Evolutionary conservation across 2,888 invertebrate genomes (phyloP), one percentile per base, ranked within the genome.

Genomic region (Hesperia comma): DNA sequence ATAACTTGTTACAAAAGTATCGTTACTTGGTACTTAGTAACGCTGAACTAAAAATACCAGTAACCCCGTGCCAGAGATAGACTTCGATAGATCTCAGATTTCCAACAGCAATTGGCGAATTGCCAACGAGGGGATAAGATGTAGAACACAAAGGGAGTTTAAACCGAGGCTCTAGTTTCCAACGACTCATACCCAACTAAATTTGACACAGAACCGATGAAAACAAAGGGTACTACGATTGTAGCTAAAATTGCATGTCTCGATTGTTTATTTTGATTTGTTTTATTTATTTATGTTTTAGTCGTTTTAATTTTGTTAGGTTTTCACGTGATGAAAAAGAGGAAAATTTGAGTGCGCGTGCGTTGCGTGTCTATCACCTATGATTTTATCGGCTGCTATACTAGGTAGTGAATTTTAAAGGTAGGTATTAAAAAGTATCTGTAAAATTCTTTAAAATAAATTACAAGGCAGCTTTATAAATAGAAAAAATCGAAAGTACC

Each of bases 111-210:
- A 53, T 60, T 66, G 66, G 66, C 66, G 12, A 43, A 60, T 37
- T 2, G 66, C 66, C 66, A 60, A 54, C 63, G 33, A 66, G 53
- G 15, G 51, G 26, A 63, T 57, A 57, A 57, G 56, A 63, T 63
- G 46, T 63, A 37, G 49, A 63, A 63, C 63, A 63, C 63, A 63
- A 63, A 63, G 63, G 32, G 51, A 64, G 64, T 64, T 64, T 51
- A 51, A 64, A 64, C 51, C 21, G 15, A 58, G 51, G 57, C 51
- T 64, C 57, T 37, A 64, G 63, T 64, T 64, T 64, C 51, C 51
- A 64, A 41, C 57, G 63, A 49, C 63, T 63, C 49, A 56, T 58
- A 64, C 46, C 51, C 63, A 51, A 64, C 53, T 64, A 57, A 64
- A 64, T 64, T 64, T 64, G 56, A 63, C 63, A 57, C 26, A 26